Base-by-base conservation (phyloP, 1,140 invertebrate genomes). In the Thaumatotibia leucotreta region DNA sequence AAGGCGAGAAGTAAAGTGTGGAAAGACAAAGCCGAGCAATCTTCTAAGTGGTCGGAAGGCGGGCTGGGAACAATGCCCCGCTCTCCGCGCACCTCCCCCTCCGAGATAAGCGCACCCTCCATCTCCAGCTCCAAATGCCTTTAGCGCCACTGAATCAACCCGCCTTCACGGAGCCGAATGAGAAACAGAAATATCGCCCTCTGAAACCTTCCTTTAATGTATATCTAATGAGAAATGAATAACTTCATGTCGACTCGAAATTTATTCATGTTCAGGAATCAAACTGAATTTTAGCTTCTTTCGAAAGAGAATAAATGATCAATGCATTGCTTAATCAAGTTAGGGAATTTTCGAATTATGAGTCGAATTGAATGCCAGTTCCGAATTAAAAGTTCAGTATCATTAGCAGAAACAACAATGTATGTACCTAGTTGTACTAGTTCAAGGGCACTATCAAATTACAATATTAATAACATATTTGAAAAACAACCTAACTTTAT, bases 21-120 rank as follows among this genome's bases (percentile, higher is more conserved):
- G 62, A 65, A 80, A 81, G 77, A 86, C 75, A 88, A 85, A 82
- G 75, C 74, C 74, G 69, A 73, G 77, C 83, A 88, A 88, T 86
- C 78, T 83, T 83, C 80, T 86, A 88, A 88, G 84, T 86, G 84
- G 85, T 82, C 67, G 76, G 75, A 79, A 75, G 82, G 78, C 77
- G 71, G 67, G 72, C 73, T 67, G 71, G 64, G 79, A 78, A 82
- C 78, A 81, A 84, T 82, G 76, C 74, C 14, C 27, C 39, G 24
- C 35, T 9, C 23, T 9, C n/a, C 24, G 9, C 39, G 9, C 17
- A 22, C 23, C 64, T 9, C 45, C 54, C 49, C 63, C 68, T 63
- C 52, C 49, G 70, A 79, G 80, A 86, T 85, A 87, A 86, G 77
- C 74, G 72, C 74, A 68, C 75, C 79, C 75, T 75, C n/a, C n/a